Base-by-base conservation (phyloP, 2,888 invertebrate genomes). In the Apotomis turbidana region DNA sequence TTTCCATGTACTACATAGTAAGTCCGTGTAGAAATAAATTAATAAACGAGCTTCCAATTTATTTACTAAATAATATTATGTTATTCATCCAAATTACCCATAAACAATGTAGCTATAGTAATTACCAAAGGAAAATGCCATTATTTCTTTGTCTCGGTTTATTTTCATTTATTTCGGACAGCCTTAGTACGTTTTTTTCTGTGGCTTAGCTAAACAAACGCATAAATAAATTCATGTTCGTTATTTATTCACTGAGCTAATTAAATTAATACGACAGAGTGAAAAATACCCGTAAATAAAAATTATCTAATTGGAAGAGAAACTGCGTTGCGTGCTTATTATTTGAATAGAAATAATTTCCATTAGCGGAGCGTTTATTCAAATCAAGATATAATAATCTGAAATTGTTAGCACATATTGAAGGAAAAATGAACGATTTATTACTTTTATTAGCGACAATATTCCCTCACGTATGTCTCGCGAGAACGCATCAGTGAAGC, bases 401-500 rank as follows among this genome's bases (percentile, higher is more conserved):
- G 41, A 9, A 59, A 3, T 38, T 41, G 55, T 62, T 10, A 5
- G 12, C 9, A 38, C 5, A 6, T 41, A 0, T 41, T 3, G 41
- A 8, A 61, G 46, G 38, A 66, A 55, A 41, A 36, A 60, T 36
- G 15, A 60, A 54, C 15, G 41, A 55, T 69, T 67, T 71, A 27
- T 27, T 1, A 2, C 27, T 27, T 27, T 27, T 27, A 71, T 67
- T 61, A 67, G 55, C 49, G 60, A 38, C 5, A 54, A 55, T 44
- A 51, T 44, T 55, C 44, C 36, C 55, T 58, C 52, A 57, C 52
- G 51, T 44, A 61, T 68, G 46, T 44, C 52, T 63, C 62, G 52
- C 51, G 46, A 41, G 44, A 62, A 68, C 58, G 68, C 67, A 36
- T 71, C 67, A 62, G 36, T 46, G 68, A 58, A 58, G 36, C 41